These are phyloP conservation scores for Drosophila orosa DNA, from an alignment of 1,140 invertebrate species.

Conservation along the genomic window DNA sequence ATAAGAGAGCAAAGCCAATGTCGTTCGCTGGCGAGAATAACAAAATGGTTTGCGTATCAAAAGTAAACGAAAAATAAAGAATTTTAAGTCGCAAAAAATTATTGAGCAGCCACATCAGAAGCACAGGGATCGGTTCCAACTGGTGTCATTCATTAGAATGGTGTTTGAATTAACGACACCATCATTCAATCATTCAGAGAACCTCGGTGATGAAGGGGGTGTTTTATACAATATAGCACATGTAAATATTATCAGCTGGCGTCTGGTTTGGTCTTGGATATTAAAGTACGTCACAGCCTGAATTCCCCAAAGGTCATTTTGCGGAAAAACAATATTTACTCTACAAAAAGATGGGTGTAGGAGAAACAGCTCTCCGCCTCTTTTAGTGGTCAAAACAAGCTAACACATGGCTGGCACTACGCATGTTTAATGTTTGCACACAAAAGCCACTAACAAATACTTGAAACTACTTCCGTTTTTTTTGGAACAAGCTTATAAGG, in stretches of 20 bases:
- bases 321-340: slow-evolving; percentile 20
- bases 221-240: not conserved
- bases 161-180: not conserved
- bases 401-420: slow-evolving; percentile 12
- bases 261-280: slow-evolving; percentile 16
- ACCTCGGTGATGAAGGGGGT: not conserved
- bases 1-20: slow-evolving; percentile 40
- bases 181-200: slow-evolving; percentile 21
- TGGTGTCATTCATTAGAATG: slow-evolving; percentile 34
- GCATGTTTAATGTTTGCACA: slow-evolving; percentile 3
- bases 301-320: slow-evolving; percentile 58
- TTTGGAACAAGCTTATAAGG: not conserved
- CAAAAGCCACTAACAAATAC: slow-evolving; percentile 5
- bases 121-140: not conserved
- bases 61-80: slow-evolving; percentile 22
- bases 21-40: slow-evolving; percentile 27
- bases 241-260: slow-evolving; percentile 13
- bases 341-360: slow-evolving; percentile 1
- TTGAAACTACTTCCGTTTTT: slow-evolving; percentile 1
- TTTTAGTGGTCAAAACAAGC: slow-evolving; percentile 7
- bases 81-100: slow-evolving; percentile 51
- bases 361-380: slow-evolving; percentile 33
- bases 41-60: slow-evolving; percentile 30
- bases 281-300: slow-evolving; percentile 26
- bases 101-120: not conserved